A percentile compares a stretch with the other conserved stretches of the same genome.
These are phyloP conservation scores for Drosophila obscura DNA, from an alignment of 1,140 invertebrate species.

Conservation along the genomic window DNA sequence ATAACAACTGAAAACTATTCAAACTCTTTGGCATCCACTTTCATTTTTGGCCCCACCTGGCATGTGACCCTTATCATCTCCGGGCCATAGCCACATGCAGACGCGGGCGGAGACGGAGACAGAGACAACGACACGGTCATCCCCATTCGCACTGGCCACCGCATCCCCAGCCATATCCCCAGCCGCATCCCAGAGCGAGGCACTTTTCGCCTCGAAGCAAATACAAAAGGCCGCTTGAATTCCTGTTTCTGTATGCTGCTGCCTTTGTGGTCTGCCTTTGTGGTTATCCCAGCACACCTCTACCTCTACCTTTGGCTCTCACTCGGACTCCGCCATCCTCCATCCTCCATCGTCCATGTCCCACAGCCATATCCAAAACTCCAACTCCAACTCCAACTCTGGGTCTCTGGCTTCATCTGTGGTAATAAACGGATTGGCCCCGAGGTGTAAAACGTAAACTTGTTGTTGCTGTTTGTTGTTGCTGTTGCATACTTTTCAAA, in stretches of 20 bases:
- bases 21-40: conserved; percentile 16
- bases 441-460: conserved; percentile 59
- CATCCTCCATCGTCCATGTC: conserved; percentile 14
- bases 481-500: conserved; percentile 77
- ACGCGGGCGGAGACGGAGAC: conserved; percentile 1
- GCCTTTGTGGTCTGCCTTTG: conserved; percentile 46
- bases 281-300: conserved; percentile 5
- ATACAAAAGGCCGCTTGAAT: conserved; percentile 64
- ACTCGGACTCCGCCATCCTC: conserved; percentile 25
- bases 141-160: neutral
- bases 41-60: conserved; percentile 31
- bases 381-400: conserved; percentile 24
- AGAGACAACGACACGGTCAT: conserved; percentile 14
- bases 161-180: neutral
- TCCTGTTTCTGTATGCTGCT: conserved; percentile 57
- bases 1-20: conserved; percentile 31
- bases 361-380: conserved; percentile 36
- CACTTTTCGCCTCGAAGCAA: conserved; percentile 68
- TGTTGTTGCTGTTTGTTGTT: conserved; percentile 28
- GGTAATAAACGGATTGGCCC: conserved; percentile 72
- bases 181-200: conserved; percentile 5
- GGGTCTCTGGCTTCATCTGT: conserved; percentile 3
- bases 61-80: conserved; percentile 58
- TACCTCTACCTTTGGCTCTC: conserved; percentile 40
- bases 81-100: neutral